These are phyloP conservation scores for Neelides sp. DNA, from an alignment of 1,140 invertebrate species.

Conservation along the genomic window DNA sequence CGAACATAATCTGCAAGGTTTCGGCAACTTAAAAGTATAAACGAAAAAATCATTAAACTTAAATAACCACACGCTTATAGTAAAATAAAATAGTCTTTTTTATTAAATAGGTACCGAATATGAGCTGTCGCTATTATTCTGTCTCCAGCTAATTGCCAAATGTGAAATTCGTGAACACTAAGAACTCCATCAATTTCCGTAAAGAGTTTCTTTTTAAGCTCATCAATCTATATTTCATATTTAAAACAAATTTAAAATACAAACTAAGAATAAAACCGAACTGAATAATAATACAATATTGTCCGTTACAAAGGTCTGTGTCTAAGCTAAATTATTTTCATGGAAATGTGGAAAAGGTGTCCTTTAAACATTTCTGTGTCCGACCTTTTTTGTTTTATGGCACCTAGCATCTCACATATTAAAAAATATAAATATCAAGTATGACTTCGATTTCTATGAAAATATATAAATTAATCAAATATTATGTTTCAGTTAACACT, in stretches of 20 bases:
- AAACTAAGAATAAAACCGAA: not conserved
- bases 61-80: not conserved
- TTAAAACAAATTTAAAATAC: constrained; percentile 11
- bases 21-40: constrained; percentile 49
- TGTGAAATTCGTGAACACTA: constrained; percentile 86
- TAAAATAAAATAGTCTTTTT: not conserved
- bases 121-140: constrained; percentile 86
- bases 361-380: no score
- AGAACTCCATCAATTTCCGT: constrained; percentile 77
- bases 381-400: no score
- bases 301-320: not conserved
- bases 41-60: constrained; percentile 4
- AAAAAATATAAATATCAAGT: no score
- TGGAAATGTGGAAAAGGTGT: no score
- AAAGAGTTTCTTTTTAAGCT: constrained; percentile 67
- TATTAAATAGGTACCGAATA: constrained; percentile 48
- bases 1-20: constrained; percentile 81
- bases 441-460: no score
- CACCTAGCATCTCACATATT: no score
- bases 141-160: constrained; percentile 84
- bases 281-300: not conserved
- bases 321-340: constrained; percentile 24
- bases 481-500: no score
- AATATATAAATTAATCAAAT: no score
- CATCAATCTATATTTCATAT: constrained; percentile 72